Evolutionary conservation across 2,888 invertebrate species (phyloP).

Genomic region (Tillus elongatus): DNA sequence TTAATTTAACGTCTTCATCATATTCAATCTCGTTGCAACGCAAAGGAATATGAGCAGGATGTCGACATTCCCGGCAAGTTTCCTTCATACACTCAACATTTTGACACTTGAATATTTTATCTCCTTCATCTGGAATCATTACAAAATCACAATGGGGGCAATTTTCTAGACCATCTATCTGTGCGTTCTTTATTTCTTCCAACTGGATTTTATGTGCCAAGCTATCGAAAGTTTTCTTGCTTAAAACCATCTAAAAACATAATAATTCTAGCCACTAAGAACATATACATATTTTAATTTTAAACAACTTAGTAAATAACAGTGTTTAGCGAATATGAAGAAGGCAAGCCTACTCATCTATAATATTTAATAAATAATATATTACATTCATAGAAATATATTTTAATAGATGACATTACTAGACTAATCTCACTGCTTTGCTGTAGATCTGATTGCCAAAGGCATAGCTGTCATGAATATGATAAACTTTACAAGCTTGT

Average conservation of each 20-base stretch:
- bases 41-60: slow-evolving; percentile 46
- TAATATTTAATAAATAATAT: too few relatives aligned
- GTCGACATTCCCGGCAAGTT: slow-evolving; percentile 47
- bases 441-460: too few relatives aligned
- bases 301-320: too few relatives aligned
- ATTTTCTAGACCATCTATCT: slow-evolving; percentile 45
- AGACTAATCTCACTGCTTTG: too few relatives aligned
- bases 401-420: background rate
- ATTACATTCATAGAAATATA: too few relatives aligned
- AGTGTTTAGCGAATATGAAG: too few relatives aligned
- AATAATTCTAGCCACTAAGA: too few relatives aligned
- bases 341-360: too few relatives aligned
- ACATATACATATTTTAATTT: too few relatives aligned
- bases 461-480: too few relatives aligned
- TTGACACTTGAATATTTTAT: slow-evolving; percentile 46
- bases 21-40: slow-evolving; percentile 46
- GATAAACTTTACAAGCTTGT: too few relatives aligned
- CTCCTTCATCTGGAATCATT: slow-evolving; percentile 40
- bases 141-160: slow-evolving; percentile 52
- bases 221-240: slow-evolving; percentile 40
- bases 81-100: slow-evolving; percentile 48
- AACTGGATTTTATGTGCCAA: slow-evolving; percentile 43
- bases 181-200: slow-evolving; percentile 46
- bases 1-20: slow-evolving; percentile 39
- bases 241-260: slow-evolving; percentile 38